Base-by-base conservation (phyloP, 2,888 invertebrate species). In the Eupeodes luniger region DNA sequence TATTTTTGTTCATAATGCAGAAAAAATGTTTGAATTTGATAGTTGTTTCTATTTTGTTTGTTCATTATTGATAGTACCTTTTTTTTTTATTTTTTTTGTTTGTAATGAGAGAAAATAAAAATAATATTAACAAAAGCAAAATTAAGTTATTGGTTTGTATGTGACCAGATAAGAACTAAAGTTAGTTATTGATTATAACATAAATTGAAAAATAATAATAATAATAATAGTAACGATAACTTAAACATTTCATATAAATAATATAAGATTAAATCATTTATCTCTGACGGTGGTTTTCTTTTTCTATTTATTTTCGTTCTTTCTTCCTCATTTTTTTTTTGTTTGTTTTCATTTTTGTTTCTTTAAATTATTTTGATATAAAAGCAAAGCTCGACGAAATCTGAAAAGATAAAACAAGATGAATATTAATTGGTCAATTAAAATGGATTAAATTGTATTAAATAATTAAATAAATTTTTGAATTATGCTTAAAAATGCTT, bases 141-240 rank as follows among this genome's bases (percentile, higher is more conserved):
- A 82, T 86, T 81, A 85, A 84, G 78, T 90, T 86, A 92, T 92
- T 92, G 92, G 92, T 92, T 91, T 92, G 89, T 79, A 90, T 90
- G 91, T 92, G 92, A 92, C 92, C 92, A 92, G 92, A 92, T 90
- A 91, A 91, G 90, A 90, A 90, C 91, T 88, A 87, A 86, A 76
- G 74, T 81, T 75, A 81, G 69, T 81, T 79, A 82, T 72, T 79
- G 84, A 16, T 66, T 44, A 66, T 77, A 66, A 77, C 55, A 66
- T 61, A 40, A 59, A 62, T 51, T 64, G 51, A 62, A 75, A 64
- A 74, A 49, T n/a, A 51, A 72, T 76, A 59, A 75, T 51, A 19
- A 64, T 49, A 49, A 27, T 66, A 66, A 14, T 69, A 51, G 44
- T 74, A 85, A 85, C 77, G 78, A 81, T 62, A 78, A 75, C 81